Evolutionary conservation across 2,113 vertebrate genomes (phyloP).

Genomic region (Struthio camelus): DNA sequence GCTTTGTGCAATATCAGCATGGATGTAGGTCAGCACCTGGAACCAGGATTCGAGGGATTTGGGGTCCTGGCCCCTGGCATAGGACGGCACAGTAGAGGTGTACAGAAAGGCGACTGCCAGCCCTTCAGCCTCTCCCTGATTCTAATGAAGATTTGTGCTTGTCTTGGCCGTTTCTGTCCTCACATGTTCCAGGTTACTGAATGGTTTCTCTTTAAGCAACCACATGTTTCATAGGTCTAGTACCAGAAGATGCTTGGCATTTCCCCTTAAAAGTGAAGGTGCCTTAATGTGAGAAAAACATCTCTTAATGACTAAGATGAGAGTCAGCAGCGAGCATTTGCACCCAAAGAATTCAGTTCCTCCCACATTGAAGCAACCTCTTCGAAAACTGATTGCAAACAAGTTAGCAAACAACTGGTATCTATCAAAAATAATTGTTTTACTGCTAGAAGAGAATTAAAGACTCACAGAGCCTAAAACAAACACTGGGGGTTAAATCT

Average conservation of each 20-base stretch:
- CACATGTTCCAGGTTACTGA: not conserved
- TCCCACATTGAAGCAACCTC: conserved; percentile 42
- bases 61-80: not conserved
- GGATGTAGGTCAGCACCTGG: not conserved
- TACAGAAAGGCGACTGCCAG: not conserved
- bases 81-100: not conserved
- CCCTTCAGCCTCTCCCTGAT: not conserved
- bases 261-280: conserved; percentile 37
- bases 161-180: not conserved
- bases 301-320: conserved; percentile 37
- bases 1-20: not conserved
- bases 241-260: not conserved
- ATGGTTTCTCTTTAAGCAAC: not conserved
- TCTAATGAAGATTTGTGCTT: not conserved
- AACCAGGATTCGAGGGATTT: not conserved
- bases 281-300: conserved; percentile 19
- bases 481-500: not conserved
- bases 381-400: conserved; percentile 41
- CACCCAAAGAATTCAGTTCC: conserved; percentile 44
- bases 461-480: not conserved
- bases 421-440: conserved; percentile 41
- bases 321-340: conserved; percentile 12
- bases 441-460: not conserved
- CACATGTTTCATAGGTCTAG: not conserved
- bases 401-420: conserved; percentile 44